Percentiles rank a stretch among this genome's conserved stretches.
These are phyloP conservation scores for Pterostichus niger DNA, from an alignment of 2,888 invertebrate species.

Conservation along the genomic window DNA sequence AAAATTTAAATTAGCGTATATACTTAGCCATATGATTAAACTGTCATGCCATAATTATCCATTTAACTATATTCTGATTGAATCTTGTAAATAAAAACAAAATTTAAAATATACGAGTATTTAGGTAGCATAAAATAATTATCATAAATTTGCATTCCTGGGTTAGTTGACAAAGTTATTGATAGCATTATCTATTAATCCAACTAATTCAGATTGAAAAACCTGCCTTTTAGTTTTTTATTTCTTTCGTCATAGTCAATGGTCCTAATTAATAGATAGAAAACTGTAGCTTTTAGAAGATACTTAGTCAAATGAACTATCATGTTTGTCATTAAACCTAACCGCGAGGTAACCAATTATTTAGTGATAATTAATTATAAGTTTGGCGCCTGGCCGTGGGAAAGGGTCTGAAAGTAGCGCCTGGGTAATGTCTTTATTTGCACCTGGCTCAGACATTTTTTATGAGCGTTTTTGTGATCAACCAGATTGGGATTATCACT, in stretches of 20 bases:
- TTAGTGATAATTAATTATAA: slow-evolving; percentile 22
- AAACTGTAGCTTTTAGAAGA: slow-evolving; percentile 1
- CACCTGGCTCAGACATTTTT: slow-evolving; percentile 17
- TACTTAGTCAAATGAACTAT: slow-evolving; percentile 3
- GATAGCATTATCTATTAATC: no score
- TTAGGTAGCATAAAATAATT: neutral
- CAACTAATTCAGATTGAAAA: no score
- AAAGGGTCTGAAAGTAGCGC: slow-evolving; percentile 10
- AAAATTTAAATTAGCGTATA: neutral
- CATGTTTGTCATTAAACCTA: slow-evolving; percentile 23
- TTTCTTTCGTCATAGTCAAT: no score
- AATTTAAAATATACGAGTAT: neutral
- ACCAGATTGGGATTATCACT: neutral
- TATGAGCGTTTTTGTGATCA: slow-evolving; percentile 24
- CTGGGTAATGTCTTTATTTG: slow-evolving; percentile 24
- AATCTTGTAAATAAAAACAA: neutral
- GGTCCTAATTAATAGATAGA: slow-evolving; percentile 5
- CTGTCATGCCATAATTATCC: slow-evolving; percentile 4
- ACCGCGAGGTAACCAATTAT: slow-evolving; percentile 13
- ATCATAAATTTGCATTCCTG: no score
- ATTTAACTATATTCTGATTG: neutral
- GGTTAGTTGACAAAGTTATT: no score
- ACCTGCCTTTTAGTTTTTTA: no score
- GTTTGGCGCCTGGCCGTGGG: slow-evolving; percentile 26
- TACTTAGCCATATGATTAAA: slow-evolving; percentile 1